Conservation (phyloP, 2,888 invertebrate genomes). For the Diogma glabrata region DNA sequence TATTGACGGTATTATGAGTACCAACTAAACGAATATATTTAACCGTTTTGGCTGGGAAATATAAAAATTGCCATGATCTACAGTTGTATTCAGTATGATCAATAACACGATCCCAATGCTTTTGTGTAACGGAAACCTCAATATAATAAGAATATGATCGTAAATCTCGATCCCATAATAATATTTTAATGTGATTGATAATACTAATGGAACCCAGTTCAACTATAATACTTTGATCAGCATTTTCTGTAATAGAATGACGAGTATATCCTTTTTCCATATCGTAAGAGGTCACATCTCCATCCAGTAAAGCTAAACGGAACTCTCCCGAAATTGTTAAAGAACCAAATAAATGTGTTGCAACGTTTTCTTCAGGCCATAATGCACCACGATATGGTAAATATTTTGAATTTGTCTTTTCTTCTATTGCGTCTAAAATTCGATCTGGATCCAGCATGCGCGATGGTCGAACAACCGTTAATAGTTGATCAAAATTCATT, state of each 20-base stretch:
- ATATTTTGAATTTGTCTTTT: slow-evolving; percentile 68
- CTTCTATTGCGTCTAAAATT: slow-evolving; percentile 88
- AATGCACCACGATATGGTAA: slow-evolving; percentile 76
- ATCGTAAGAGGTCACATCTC: slow-evolving; percentile 76
- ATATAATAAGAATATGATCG: slow-evolving; percentile 43
- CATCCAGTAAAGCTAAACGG: slow-evolving; percentile 77
- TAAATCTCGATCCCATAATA: slow-evolving; percentile 90
- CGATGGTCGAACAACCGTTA: slow-evolving; percentile 80
- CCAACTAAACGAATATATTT: slow-evolving; percentile 73
- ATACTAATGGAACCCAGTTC: slow-evolving; percentile 75
- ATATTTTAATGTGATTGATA: slow-evolving; percentile 83
- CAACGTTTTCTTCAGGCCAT: slow-evolving; percentile 86
- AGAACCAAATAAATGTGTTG: slow-evolving; percentile 66
- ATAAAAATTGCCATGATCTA: slow-evolving; percentile 92
- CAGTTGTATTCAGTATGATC: slow-evolving; percentile 89
- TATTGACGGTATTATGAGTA: slow-evolving; percentile 90
- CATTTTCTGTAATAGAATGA: slow-evolving; percentile 70
- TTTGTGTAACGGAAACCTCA: slow-evolving; percentile 89
- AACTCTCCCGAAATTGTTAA: slow-evolving; percentile 85
- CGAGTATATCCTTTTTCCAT: slow-evolving; percentile 88
- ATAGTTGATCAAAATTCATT: slow-evolving; percentile 75
- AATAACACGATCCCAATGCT: slow-evolving; percentile 87
- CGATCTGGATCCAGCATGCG: slow-evolving; percentile 77
- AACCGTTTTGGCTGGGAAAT: slow-evolving; percentile 81
- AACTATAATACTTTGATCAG: slow-evolving; percentile 72